phyloP scores from a whole-genome alignment of 2,113 vertebrate species.

The Paramisgurnus dabryanus region DNA sequence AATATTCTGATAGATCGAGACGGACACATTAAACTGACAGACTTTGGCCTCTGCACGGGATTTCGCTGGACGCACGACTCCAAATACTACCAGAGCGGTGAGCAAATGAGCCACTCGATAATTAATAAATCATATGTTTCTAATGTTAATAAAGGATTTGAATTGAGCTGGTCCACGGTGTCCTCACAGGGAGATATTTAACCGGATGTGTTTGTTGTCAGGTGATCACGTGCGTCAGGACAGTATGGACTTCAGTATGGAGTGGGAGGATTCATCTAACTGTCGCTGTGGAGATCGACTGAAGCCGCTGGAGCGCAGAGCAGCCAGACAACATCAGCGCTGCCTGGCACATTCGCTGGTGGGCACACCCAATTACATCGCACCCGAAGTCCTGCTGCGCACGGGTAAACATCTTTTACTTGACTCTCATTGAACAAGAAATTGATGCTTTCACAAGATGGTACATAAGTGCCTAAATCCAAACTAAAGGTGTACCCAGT shows the following conservation, averaged over 20 bases:
- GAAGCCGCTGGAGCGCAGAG: constrained; percentile 91
- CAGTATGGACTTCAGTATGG: constrained; percentile 98
- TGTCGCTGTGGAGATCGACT: constrained; percentile 91
- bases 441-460: too few relatives aligned
- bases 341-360: constrained; percentile 96
- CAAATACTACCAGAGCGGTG: constrained; percentile 98
- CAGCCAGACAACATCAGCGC: constrained; percentile 94
- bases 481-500: too few relatives aligned
- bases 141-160: too few relatives aligned
- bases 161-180: too few relatives aligned
- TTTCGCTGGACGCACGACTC: constrained; percentile 99
- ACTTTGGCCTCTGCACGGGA: constrained; percentile 96
- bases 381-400: constrained; percentile 91
- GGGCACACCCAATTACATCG: constrained; percentile 97
- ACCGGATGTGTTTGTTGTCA: constrained; percentile 49
- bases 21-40: constrained; percentile 96
- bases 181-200: too few relatives aligned
- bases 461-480: too few relatives aligned
- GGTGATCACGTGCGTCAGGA: constrained; percentile 95
- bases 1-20: constrained; percentile 98
- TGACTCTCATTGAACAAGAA: too few relatives aligned
- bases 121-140: background rate
- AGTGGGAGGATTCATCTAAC: constrained; percentile 90
- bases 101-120: constrained; percentile 54
- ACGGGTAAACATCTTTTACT: constrained; percentile 76